phyloP scores from a whole-genome alignment of 2,888 invertebrate species.

The Phengaris alcon region DNA sequence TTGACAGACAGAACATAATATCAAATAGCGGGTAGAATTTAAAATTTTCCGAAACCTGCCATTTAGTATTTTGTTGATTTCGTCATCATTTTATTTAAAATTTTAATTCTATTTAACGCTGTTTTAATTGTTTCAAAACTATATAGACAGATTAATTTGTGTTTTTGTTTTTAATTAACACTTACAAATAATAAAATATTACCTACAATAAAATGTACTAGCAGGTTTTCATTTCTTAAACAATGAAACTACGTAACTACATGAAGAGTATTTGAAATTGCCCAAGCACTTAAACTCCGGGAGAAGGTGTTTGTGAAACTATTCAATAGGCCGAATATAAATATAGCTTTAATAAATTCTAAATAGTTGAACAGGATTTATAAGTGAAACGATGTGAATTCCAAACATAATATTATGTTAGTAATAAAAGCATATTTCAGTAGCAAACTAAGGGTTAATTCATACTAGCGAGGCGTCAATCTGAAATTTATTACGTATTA shows the following conservation, averaged over 20 bases:
- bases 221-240: background rate
- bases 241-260: background rate
- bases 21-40: background rate
- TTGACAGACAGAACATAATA: background rate
- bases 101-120: too few relatives aligned
- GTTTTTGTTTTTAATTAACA: too few relatives aligned
- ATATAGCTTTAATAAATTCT: background rate
- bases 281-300: background rate
- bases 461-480: background rate
- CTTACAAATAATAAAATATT: too few relatives aligned
- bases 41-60: background rate
- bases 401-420: background rate
- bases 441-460: background rate
- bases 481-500: background rate
- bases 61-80: too few relatives aligned
- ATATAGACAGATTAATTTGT: too few relatives aligned
- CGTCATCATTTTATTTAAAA: too few relatives aligned
- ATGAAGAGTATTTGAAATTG: background rate
- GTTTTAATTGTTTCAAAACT: too few relatives aligned
- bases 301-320: background rate
- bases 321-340: background rate
- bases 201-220: background rate
- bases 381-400: slow-evolving; percentile 3
- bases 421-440: slow-evolving; percentile 17
- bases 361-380: slow-evolving; percentile 18